A percentile compares a stretch with the other conserved stretches of the same genome.
Evolutionary conservation across 2,797 vertebrate genomes (phyloP).

Genomic region (Dryobates pubescens): DNA sequence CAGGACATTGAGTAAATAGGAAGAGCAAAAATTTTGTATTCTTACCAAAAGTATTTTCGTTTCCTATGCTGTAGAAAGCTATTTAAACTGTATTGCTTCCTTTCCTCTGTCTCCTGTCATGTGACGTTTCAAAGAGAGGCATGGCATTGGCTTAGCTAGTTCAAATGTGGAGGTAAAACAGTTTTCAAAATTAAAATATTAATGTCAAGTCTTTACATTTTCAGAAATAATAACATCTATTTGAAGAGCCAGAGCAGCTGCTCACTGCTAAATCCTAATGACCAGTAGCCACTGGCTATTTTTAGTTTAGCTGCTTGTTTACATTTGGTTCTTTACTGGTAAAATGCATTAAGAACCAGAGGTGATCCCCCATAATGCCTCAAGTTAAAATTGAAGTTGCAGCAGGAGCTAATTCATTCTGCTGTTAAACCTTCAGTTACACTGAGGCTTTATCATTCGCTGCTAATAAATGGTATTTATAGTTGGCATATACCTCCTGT

Average conservation of each 20-base stretch:
- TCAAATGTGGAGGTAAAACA: background rate
- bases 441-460: constrained; percentile 59
- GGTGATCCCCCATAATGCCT: constrained; percentile 30
- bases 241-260: background rate
- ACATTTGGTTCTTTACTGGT: background rate
- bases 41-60: background rate
- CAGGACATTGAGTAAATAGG: background rate
- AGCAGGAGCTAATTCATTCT: constrained; percentile 75
- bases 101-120: background rate
- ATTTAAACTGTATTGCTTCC: background rate
- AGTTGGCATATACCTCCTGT: constrained; percentile 64
- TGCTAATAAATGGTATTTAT: constrained; percentile 68
- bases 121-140: background rate
- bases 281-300: background rate
- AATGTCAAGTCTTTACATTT: background rate
- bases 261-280: background rate
- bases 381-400: constrained; percentile 69
- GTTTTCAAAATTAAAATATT: background rate
- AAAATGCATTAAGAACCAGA: background rate
- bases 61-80: background rate
- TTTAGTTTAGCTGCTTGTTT: constrained; percentile 21
- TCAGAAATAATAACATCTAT: background rate
- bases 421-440: constrained; percentile 68
- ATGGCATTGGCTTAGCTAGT: background rate
- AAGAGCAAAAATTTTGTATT: background rate